A percentile compares a stretch with the other conserved stretches of the same genome.
Evolutionary conservation across 2,113 vertebrate genomes (phyloP).

Genomic region (Etheostoma spectabile): DNA sequence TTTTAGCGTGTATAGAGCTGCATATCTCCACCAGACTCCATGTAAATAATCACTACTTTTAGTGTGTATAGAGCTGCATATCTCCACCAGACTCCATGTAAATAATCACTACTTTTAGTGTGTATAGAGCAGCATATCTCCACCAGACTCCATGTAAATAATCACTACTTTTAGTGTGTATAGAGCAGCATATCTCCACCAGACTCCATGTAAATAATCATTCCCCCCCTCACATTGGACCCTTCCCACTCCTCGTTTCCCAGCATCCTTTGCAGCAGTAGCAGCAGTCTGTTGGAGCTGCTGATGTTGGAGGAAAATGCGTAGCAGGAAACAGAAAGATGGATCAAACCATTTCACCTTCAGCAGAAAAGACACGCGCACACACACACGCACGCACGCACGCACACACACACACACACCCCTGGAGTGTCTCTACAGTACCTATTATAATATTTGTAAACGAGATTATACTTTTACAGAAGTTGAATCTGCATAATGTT

Average conservation of each 20-base stretch:
- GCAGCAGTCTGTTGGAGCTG: conserved; percentile 33
- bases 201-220: too few species aligned
- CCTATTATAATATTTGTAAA: neutral
- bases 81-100: too few species aligned
- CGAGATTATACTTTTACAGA: neutral
- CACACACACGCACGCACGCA: neutral
- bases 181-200: too few species aligned
- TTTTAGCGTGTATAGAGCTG: too few species aligned
- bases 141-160: too few species aligned
- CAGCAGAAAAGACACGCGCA: neutral
- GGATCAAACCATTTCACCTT: conserved; percentile 49
- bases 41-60: too few species aligned
- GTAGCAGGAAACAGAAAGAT: conserved; percentile 50
- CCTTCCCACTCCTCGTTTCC: conserved; percentile 38
- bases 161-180: too few species aligned
- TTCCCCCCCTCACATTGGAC: conserved; percentile 8
- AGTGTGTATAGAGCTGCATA: too few species aligned
- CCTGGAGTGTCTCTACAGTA: neutral
- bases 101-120: too few species aligned
- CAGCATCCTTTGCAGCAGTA: conserved; percentile 68
- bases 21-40: too few species aligned
- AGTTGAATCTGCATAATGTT: neutral
- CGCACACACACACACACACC: neutral
- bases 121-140: too few species aligned
- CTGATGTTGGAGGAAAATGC: conserved; percentile 79